Conservation (phyloP, 30 jellyfish, hydroid and myxozoan genomes). For the Aurelia coerulea region DNA sequence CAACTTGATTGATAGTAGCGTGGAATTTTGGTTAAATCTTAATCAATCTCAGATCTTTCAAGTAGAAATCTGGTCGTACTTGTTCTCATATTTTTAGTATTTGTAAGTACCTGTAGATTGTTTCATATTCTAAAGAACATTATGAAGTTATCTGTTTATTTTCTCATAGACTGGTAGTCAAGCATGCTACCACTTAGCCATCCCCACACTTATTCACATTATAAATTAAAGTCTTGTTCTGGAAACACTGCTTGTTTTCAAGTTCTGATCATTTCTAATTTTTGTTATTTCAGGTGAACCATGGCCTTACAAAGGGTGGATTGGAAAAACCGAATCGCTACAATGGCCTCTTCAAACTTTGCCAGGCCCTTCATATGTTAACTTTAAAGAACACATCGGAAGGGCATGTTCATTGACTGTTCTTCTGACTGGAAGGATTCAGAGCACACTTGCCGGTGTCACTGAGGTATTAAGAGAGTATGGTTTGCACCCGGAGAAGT, state of each 20-base stretch:
- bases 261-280: not conserved
- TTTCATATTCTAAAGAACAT: too few species aligned
- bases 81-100: too few species aligned
- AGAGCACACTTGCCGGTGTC: conserved; percentile 70
- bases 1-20: too few species aligned
- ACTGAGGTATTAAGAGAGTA: conserved; percentile 64
- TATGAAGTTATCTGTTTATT: too few species aligned
- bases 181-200: too few species aligned
- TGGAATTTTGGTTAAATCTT: too few species aligned
- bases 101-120: too few species aligned
- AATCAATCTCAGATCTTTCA: too few species aligned
- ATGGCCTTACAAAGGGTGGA: conserved; percentile 97
- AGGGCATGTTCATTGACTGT: conserved; percentile 79
- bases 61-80: too few species aligned
- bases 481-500: conserved; percentile 66
- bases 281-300: conserved; percentile 65
- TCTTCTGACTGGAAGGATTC: conserved; percentile 85
- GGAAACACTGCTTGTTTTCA: not conserved
- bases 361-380: conserved; percentile 94
- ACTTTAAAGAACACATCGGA: conserved; percentile 65
- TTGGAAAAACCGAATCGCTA: conserved; percentile 74
- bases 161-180: too few species aligned
- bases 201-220: too few species aligned
- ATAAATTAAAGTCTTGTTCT: not conserved
- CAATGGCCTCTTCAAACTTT: conserved; percentile 79